Evolutionary conservation across 2,797 vertebrate species (phyloP), one percentile per base, ranked within the genome.

Genomic region (Schizopygopsis pylzovi): DNA sequence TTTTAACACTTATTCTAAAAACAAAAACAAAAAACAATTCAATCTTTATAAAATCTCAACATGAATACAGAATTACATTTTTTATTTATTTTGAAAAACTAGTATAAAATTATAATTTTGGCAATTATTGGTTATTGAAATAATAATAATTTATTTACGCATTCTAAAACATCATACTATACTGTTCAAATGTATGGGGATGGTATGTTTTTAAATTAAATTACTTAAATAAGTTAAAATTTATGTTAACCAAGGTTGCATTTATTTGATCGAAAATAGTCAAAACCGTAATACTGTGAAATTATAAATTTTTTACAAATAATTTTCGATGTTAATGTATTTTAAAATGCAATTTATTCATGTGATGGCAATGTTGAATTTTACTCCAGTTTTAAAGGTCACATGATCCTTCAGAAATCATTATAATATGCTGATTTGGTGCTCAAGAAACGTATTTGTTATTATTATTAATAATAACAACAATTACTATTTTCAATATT

Each of bases 191-290:
- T 52, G 16, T 37, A 37, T 72, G 41, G 22, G 13, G 12, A 45
- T 6, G 12, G 10, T 43, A 12, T 0, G 10, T 43, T 45, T 45
- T 70, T 0, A 22, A 15, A n/a, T 20, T n/a, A n/a, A n/a, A n/a
- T n/a, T n/a, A n/a, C n/a, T n/a, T n/a, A n/a, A n/a, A n/a, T n/a
- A n/a, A n/a, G n/a, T n/a, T 4, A 68, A 39, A 39, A 0, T 3
- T 18, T 33, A 52, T 75, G 45, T 0, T 52, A 2, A 18, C 25
- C 25, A 49, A 75, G 15, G 25, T 6, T 49, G 6, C 43, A 49
- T 33, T 20, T 33, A 33, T 52, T 18, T 11, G 2, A 75, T 52
- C 0, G 52, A 75, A 75, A 52, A 75, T 52, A 33, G 16, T 37
- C 16, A 37, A 76, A 37, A 54, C 25, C 22, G 47, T 33, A 56